Percentiles rank a stretch among this genome's conserved stretches.
phyloP scores from a whole-genome alignment of 2,888 invertebrate species.

The Altica lythri region DNA sequence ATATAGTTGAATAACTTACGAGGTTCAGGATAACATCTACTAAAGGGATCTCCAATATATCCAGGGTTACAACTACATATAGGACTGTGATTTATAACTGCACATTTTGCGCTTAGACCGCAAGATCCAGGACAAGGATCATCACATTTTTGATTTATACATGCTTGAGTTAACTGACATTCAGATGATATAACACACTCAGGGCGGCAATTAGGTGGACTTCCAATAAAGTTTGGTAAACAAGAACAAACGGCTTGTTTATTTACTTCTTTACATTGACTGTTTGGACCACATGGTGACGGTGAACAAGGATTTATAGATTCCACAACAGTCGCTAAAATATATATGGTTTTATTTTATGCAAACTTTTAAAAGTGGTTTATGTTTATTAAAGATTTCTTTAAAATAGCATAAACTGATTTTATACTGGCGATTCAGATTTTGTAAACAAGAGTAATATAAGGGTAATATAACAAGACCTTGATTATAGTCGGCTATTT shows the following conservation, averaged over 20 bases:
- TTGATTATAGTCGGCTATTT: too few species aligned
- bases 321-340: conserved; percentile 29
- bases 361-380: too few species aligned
- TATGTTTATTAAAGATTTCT: too few species aligned
- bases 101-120: conserved; percentile 60
- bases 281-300: conserved; percentile 78
- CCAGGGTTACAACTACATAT: conserved; percentile 66
- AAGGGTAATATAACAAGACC: too few species aligned
- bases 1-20: conserved; percentile 51
- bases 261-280: conserved; percentile 63
- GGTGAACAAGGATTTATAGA: conserved; percentile 67
- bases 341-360: too few species aligned
- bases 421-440: too few species aligned
- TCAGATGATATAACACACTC: conserved; percentile 76
- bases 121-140: conserved; percentile 62
- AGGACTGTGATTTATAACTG: conserved; percentile 70
- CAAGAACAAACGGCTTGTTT: conserved; percentile 76
- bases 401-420: too few species aligned
- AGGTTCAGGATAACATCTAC: conserved; percentile 66
- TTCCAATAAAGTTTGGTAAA: conserved; percentile 68
- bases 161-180: conserved; percentile 61
- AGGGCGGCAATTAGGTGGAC: conserved; percentile 74
- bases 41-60: conserved; percentile 75
- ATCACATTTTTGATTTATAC: conserved; percentile 52
- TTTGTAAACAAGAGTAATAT: too few species aligned